Evolutionary conservation across 2,113 vertebrate genomes (phyloP).

Genomic region (Ptilonorhynchus violaceus): DNA sequence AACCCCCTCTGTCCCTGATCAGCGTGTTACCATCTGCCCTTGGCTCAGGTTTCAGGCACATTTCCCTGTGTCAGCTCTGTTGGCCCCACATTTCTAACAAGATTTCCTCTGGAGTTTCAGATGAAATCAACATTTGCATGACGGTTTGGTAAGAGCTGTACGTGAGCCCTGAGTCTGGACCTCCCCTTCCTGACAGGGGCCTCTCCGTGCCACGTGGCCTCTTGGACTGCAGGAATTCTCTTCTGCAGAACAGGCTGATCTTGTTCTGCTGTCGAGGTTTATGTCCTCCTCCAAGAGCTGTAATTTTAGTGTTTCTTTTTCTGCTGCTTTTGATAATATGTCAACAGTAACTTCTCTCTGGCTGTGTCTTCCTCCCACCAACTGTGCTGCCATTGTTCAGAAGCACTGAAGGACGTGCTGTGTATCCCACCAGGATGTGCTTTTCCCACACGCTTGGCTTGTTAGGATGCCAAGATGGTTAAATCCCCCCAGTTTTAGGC

Average conservation of each 20-base stretch:
- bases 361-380: not conserved
- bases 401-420: not conserved
- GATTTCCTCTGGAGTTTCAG: not conserved
- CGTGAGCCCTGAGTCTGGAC: not conserved
- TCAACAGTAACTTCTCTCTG: not conserved
- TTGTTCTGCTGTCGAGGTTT: not conserved
- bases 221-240: not conserved
- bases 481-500: not conserved
- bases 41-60: not conserved
- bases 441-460: not conserved
- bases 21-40: not conserved
- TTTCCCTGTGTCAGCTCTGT: not conserved
- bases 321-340: not conserved
- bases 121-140: not conserved
- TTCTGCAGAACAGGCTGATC: conserved; percentile 57
- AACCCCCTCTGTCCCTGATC: not conserved
- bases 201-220: not conserved
- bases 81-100: not conserved
- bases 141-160: not conserved
- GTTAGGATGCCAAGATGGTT: not conserved
- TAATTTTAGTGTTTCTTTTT: conserved; percentile 16
- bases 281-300: not conserved
- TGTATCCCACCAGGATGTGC: not conserved
- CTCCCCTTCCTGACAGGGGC: not conserved
- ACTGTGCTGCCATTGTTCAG: not conserved